These are phyloP conservation scores for Noctua janthe DNA, from an alignment of 2,888 invertebrate genomes.

Conservation along the genomic window DNA sequence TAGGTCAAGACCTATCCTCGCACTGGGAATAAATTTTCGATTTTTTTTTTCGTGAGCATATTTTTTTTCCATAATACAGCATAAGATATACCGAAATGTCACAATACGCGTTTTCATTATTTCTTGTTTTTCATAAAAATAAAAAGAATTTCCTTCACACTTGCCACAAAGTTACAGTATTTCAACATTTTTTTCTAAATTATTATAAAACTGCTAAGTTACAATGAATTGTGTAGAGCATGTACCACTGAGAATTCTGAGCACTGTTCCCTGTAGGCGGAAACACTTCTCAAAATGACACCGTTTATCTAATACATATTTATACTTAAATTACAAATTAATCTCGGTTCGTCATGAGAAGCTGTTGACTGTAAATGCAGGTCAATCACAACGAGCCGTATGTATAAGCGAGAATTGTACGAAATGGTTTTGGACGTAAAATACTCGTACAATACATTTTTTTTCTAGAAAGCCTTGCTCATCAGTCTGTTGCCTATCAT, in stretches of 20 bases:
- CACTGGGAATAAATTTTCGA: too few relatives aligned
- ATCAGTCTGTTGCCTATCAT: too few relatives aligned
- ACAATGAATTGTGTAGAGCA: constrained; percentile 90
- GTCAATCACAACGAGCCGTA: constrained; percentile 83
- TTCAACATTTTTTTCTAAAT: constrained; percentile 89
- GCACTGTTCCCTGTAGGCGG: constrained; percentile 82
- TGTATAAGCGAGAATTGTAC: constrained; percentile 78
- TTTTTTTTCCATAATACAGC: constrained; percentile 91
- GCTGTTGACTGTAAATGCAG: constrained; percentile 87
- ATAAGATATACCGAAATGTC: constrained; percentile 91
- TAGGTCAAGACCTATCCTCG: too few relatives aligned
- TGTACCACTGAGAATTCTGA: constrained; percentile 86
- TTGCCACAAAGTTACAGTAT: constrained; percentile 85
- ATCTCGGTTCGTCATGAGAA: constrained; percentile 87
- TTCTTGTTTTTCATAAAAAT: constrained; percentile 87
- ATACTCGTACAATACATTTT: constrained; percentile 72
- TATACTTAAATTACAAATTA: constrained; percentile 88
- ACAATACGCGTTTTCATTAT: constrained; percentile 87
- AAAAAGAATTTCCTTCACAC: constrained; percentile 85
- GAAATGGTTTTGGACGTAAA: constrained; percentile 83
- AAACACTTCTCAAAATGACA: constrained; percentile 86
- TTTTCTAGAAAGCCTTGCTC: too few relatives aligned
- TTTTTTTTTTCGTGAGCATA: constrained; percentile 85
- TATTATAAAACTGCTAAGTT: constrained; percentile 90
- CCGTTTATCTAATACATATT: constrained; percentile 87